phyloP scores from a whole-genome alignment of 1,140 invertebrate species.

The Antheraea pernyi region DNA sequence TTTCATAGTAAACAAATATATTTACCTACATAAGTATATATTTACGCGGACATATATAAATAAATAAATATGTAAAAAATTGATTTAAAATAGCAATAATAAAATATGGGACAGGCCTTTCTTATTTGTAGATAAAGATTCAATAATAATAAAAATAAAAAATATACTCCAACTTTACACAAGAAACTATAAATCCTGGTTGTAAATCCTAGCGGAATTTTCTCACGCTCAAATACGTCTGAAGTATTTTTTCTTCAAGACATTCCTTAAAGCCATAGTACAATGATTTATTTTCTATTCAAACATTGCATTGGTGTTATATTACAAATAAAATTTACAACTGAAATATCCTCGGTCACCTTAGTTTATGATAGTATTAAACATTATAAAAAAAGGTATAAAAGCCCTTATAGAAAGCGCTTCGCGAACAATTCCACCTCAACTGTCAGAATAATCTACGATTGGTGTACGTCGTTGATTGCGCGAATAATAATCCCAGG shows the following conservation, averaged over 20 bases:
- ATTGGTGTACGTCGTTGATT: slow-evolving; percentile 52
- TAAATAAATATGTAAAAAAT: too few species aligned
- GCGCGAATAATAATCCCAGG: slow-evolving; percentile 63
- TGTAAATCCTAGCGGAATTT: slow-evolving; percentile 1
- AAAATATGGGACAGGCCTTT: neutral
- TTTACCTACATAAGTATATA: too few species aligned
- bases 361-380: slow-evolving; percentile 15
- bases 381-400: neutral
- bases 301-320: neutral
- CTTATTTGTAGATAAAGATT: neutral
- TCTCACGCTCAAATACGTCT: neutral
- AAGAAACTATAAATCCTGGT: neutral
- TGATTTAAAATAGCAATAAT: too few species aligned
- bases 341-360: neutral
- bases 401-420: slow-evolving; percentile 27
- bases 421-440: slow-evolving; percentile 45
- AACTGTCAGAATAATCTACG: slow-evolving; percentile 61
- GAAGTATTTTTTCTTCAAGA: neutral
- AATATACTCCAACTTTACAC: neutral
- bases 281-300: neutral
- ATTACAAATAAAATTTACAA: neutral
- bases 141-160: neutral
- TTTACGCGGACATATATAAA: too few species aligned
- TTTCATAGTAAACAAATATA: too few species aligned
- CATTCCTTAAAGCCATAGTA: neutral